These are phyloP conservation scores for Linnaemya vulpina DNA, from an alignment of 2,888 invertebrate species.

Conservation along the genomic window DNA sequence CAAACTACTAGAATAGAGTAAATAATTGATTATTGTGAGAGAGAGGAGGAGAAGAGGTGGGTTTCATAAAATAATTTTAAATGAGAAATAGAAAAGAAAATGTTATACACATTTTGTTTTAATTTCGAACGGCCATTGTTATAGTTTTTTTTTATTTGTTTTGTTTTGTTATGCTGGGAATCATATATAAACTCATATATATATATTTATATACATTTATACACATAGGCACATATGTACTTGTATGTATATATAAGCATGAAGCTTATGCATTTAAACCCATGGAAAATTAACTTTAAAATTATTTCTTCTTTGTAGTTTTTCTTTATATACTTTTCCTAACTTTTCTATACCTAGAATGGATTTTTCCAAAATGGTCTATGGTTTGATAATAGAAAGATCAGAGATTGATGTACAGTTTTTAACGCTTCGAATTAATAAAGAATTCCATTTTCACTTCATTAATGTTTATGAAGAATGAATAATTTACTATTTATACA, in stretches of 20 bases:
- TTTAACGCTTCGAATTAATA: background rate
- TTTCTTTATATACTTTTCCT: background rate
- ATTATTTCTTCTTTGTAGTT: background rate
- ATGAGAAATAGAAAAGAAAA: background rate
- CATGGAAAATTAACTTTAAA: background rate
- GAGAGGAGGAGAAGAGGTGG: background rate
- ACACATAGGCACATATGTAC: background rate
- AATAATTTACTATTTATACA: no score
- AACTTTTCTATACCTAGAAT: background rate
- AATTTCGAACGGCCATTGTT: background rate
- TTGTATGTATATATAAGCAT: background rate
- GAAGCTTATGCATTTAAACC: background rate
- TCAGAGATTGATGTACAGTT: constrained; percentile 14
- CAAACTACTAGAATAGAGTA: constrained; percentile 1
- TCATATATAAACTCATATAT: background rate
- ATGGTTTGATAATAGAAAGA: background rate
- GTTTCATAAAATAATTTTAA: background rate
- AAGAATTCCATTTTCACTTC: background rate
- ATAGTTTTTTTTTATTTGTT: constrained; percentile 15
- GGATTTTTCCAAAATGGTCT: background rate
- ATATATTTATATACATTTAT: background rate
- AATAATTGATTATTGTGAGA: background rate
- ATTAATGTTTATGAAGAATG: background rate
- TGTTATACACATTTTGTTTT: background rate
- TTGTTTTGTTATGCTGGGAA: background rate